These are phyloP conservation scores for Caranx ignobilis DNA, from an alignment of 2,113 vertebrate genomes.

Conservation along the genomic window DNA sequence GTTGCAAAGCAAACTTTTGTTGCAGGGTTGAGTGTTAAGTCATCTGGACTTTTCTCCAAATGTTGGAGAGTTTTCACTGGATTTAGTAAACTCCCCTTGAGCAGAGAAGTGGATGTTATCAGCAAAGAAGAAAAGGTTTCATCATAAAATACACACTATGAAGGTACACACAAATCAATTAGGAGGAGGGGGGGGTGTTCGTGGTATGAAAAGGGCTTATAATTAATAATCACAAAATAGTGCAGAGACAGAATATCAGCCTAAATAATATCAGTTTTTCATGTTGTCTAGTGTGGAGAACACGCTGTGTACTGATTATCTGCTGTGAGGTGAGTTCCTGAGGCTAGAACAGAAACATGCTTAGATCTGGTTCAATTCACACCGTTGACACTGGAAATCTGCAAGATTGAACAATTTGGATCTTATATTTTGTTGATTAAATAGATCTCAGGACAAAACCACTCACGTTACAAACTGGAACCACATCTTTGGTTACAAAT, in stretches of 20 bases:
- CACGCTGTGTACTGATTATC: slow-evolving; percentile 38
- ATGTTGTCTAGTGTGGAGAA: slow-evolving; percentile 27
- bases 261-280: slow-evolving; percentile 58
- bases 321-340: slow-evolving; percentile 47
- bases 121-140: background rate
- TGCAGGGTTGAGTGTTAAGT: slow-evolving; percentile 74
- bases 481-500: slow-evolving; percentile 82
- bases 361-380: slow-evolving; percentile 42
- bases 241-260: slow-evolving; percentile 50
- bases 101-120: slow-evolving; percentile 53
- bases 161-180: slow-evolving; percentile 53
- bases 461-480: slow-evolving; percentile 69
- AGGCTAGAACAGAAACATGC: slow-evolving; percentile 65
- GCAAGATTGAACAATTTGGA: slow-evolving; percentile 43
- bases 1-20: slow-evolving; percentile 82
- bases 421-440: slow-evolving; percentile 58
- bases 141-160: slow-evolving; percentile 6
- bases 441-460: slow-evolving; percentile 72
- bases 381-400: slow-evolving; percentile 54
- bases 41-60: slow-evolving; percentile 92
- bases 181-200: slow-evolving; percentile 51
- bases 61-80: slow-evolving; percentile 90
- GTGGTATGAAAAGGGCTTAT: slow-evolving; percentile 60
- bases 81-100: slow-evolving; percentile 85
- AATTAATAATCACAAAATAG: slow-evolving; percentile 60